Evolutionary conservation across 2,113 vertebrate species (phyloP).

Genomic region (Grallaria varia): DNA sequence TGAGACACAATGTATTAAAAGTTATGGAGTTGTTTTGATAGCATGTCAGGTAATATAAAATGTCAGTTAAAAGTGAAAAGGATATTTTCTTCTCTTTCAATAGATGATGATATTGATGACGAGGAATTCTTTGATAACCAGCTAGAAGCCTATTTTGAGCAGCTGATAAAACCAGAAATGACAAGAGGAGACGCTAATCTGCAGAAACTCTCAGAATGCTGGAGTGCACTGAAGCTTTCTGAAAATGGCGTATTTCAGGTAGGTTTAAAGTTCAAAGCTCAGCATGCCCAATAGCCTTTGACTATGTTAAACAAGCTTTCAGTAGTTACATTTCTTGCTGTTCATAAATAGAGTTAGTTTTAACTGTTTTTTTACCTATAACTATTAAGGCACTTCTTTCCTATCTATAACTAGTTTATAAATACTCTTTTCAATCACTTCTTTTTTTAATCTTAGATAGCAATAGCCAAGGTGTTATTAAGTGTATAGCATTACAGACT

Average conservation of each 20-base stretch:
- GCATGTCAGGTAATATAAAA: background rate
- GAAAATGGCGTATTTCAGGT: slow-evolving; percentile 34
- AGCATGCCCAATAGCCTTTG: background rate
- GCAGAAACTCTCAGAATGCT: slow-evolving; percentile 77
- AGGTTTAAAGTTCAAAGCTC: background rate
- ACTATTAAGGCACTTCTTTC: background rate
- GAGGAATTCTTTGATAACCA: slow-evolving; percentile 87
- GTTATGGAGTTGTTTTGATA: background rate
- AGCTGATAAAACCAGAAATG: slow-evolving; percentile 83
- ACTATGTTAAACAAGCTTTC: background rate
- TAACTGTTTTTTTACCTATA: background rate
- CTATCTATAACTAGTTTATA: background rate
- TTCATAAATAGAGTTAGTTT: background rate
- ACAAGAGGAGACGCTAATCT: slow-evolving; percentile 76
- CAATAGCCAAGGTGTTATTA: background rate
- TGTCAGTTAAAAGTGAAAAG: background rate
- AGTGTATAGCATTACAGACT: background rate
- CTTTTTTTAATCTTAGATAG: background rate
- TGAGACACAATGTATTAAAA: background rate
- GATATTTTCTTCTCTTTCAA: background rate
- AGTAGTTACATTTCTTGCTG: background rate
- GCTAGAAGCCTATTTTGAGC: slow-evolving; percentile 89
- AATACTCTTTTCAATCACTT: background rate
- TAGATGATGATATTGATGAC: slow-evolving; percentile 88
- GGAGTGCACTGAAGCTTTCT: slow-evolving; percentile 50